Evolutionary conservation across 2,888 invertebrate species (phyloP).

Genomic region (Frankliniella fusca): DNA sequence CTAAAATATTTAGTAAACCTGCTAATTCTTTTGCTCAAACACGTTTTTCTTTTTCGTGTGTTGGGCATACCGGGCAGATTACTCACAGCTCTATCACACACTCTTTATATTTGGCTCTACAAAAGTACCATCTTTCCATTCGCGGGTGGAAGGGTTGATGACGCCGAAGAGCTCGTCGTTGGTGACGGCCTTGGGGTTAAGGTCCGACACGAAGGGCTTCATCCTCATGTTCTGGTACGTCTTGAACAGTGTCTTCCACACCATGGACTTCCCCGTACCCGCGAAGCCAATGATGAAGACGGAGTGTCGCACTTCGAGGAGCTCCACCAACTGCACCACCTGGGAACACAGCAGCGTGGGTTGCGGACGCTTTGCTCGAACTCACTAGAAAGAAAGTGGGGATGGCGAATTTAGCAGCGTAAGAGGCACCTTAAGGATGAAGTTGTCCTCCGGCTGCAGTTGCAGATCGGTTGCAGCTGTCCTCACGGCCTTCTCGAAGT

Average conservation of each 20-base stretch:
- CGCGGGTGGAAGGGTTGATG: slow-evolving; percentile 87
- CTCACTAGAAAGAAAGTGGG: not conserved
- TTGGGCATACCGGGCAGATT: too few relatives aligned
- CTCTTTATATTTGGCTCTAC: too few relatives aligned
- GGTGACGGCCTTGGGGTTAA: slow-evolving; percentile 95
- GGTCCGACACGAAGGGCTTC: slow-evolving; percentile 80
- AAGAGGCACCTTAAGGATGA: slow-evolving; percentile 65
- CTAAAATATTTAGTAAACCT: too few relatives aligned
- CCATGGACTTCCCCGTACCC: slow-evolving; percentile 88
- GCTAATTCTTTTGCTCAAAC: too few relatives aligned
- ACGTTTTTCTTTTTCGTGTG: too few relatives aligned
- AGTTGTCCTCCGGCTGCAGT: slow-evolving; percentile 86
- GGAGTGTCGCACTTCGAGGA: slow-evolving; percentile 90
- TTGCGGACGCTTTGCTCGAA: slow-evolving; percentile 1
- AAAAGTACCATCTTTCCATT: slow-evolving; percentile 74
- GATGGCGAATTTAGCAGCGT: not conserved
- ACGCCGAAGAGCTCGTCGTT: slow-evolving; percentile 93
- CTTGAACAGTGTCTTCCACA: slow-evolving; percentile 84
- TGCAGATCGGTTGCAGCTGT: slow-evolving; percentile 75
- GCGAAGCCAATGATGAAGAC: slow-evolving; percentile 82
- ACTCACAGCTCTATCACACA: too few relatives aligned
- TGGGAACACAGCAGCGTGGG: slow-evolving; percentile 43
- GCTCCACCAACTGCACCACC: slow-evolving; percentile 88
- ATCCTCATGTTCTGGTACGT: slow-evolving; percentile 77
- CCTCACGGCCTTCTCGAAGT: slow-evolving; percentile 76